Evolutionary conservation across 2,113 vertebrate genomes (phyloP).

Genomic region (Oncorhynchus keta): DNA sequence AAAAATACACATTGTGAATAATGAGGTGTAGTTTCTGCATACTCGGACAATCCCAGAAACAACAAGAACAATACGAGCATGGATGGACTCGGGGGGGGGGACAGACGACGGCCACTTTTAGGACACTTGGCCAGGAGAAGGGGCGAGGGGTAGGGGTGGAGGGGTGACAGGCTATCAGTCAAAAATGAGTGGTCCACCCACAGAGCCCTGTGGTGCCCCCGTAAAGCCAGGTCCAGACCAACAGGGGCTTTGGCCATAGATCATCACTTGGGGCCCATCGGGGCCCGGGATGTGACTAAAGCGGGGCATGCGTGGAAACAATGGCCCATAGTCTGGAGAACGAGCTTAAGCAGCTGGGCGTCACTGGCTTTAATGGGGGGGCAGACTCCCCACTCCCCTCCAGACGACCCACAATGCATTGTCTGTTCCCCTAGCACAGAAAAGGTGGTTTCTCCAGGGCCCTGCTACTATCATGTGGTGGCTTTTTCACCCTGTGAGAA

Average conservation of each 20-base stretch:
- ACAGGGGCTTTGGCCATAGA: slow-evolving; percentile 63
- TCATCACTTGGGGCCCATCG: slow-evolving; percentile 70
- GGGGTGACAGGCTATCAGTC: slow-evolving; percentile 68
- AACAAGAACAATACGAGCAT: neutral
- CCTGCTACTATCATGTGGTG: slow-evolving; percentile 68
- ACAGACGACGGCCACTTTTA: slow-evolving; percentile 62
- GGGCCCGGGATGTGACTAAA: slow-evolving; percentile 74
- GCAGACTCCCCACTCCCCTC: slow-evolving; percentile 61
- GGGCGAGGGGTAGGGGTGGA: slow-evolving; percentile 28
- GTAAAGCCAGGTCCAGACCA: slow-evolving; percentile 45
- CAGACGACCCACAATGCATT: slow-evolving; percentile 73
- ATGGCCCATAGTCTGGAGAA: slow-evolving; percentile 75
- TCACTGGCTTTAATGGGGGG: slow-evolving; percentile 72
- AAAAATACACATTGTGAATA: slow-evolving; percentile 8
- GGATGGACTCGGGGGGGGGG: neutral
- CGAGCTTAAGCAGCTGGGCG: slow-evolving; percentile 78
- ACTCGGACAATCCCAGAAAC: slow-evolving; percentile 36
- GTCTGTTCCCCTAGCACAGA: slow-evolving; percentile 67
- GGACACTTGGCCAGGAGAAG: slow-evolving; percentile 55
- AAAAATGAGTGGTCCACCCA: slow-evolving; percentile 62
- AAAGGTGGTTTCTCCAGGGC: slow-evolving; percentile 71
- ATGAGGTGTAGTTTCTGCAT: slow-evolving; percentile 21
- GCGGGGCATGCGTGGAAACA: slow-evolving; percentile 70
- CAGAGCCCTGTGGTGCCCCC: slow-evolving; percentile 65
- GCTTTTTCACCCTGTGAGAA: slow-evolving; percentile 60